Conservation (phyloP, 2,888 invertebrate species). For the Nebria salina region DNA sequence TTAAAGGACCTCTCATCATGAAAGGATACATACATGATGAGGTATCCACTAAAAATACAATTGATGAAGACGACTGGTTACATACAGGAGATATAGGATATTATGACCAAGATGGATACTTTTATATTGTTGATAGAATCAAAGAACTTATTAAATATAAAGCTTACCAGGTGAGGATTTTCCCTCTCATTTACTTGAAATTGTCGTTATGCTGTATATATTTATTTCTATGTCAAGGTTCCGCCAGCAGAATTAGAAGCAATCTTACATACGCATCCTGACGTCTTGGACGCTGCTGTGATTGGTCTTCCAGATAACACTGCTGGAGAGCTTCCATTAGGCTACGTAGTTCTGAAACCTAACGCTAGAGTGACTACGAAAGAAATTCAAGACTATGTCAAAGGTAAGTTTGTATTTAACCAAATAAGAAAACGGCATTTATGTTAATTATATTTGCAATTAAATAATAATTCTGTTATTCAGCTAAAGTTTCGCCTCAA, state of each 20-base stretch:
- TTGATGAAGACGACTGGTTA: conserved; percentile 83
- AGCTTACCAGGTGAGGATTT: conserved; percentile 74
- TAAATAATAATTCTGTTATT: neutral
- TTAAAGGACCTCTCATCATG: conserved; percentile 76
- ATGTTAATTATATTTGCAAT: neutral
- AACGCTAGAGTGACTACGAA: conserved; percentile 63
- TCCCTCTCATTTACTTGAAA: neutral
- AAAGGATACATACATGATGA: conserved; percentile 83
- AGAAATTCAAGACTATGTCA: conserved; percentile 62
- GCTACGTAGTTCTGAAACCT: conserved; percentile 76
- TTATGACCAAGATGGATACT: conserved; percentile 80
- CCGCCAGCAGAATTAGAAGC: conserved; percentile 91
- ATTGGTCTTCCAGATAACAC: conserved; percentile 78
- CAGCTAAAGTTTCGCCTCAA: conserved; percentile 73
- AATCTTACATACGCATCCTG: conserved; percentile 74
- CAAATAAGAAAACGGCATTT: too few relatives aligned
- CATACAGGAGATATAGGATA: conserved; percentile 88
- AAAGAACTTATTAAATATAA: conserved; percentile 95
- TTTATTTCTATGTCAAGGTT: conserved; percentile 62
- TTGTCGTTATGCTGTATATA: neutral
- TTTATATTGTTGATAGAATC: conserved; percentile 86
- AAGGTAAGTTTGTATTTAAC: conserved; percentile 53
- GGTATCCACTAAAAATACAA: conserved; percentile 71
- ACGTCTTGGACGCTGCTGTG: conserved; percentile 82
- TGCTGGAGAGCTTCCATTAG: conserved; percentile 81